Evolutionary conservation across 2,888 invertebrate species (phyloP).

Genomic region (Amphimallon solstitiale): DNA sequence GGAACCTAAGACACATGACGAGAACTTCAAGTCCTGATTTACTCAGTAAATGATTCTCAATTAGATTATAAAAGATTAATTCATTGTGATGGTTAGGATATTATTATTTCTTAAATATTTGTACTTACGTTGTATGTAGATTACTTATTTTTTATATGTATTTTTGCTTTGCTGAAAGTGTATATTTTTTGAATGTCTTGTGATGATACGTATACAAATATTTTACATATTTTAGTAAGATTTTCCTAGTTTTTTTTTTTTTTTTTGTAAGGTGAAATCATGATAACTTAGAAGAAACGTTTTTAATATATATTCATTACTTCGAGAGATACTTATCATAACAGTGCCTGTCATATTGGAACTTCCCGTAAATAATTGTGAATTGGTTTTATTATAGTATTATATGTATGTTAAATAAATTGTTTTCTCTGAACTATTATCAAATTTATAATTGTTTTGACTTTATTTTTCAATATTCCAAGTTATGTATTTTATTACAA

Average conservation of each 20-base stretch:
- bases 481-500: not conserved
- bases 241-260: no score
- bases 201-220: not conserved
- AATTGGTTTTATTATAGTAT: no score
- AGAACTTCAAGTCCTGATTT: slow-evolving; percentile 40
- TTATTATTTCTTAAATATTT: slow-evolving; percentile 8
- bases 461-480: no score
- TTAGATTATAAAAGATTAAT: not conserved
- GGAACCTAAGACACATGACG: slow-evolving; percentile 55
- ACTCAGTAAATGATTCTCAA: slow-evolving; percentile 32
- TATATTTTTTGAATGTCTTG: slow-evolving; percentile 1
- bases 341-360: no score
- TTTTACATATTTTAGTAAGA: not conserved
- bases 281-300: no score
- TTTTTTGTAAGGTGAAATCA: no score
- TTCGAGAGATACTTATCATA: no score
- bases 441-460: no score
- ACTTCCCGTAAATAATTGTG: no score
- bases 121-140: slow-evolving; percentile 2
- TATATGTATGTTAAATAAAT: no score
- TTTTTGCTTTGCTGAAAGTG: not conserved
- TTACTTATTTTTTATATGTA: slow-evolving; percentile 6
- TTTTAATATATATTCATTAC: no score
- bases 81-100: slow-evolving; percentile 36
- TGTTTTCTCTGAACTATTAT: no score